Evolutionary conservation across 2,888 invertebrate species (phyloP).

Genomic region (Parelbella ahira): DNA sequence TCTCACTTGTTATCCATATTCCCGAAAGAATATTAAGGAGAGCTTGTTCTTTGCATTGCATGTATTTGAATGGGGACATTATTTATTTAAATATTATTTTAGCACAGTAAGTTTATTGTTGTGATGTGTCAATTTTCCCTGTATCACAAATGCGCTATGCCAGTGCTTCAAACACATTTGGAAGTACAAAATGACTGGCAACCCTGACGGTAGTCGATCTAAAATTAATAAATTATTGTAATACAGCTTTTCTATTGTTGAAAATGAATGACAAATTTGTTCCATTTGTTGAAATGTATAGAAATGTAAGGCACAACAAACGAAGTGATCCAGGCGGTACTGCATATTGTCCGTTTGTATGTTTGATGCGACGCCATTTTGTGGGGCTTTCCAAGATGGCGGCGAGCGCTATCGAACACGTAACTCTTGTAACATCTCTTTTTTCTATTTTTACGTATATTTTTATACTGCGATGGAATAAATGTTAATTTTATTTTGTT

Average conservation of each 20-base stretch:
- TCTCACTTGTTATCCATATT: neutral
- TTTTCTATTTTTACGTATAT: slow-evolving; percentile 77
- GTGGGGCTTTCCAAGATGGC: slow-evolving; percentile 27
- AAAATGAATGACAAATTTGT: slow-evolving; percentile 2
- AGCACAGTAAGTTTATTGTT: slow-evolving; percentile 1
- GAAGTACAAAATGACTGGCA: slow-evolving; percentile 22
- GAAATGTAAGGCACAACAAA: slow-evolving; percentile 7
- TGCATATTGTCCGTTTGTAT: slow-evolving; percentile 31
- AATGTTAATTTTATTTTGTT: slow-evolving; percentile 79
- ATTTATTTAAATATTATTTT: neutral
- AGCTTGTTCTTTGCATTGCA: too few species aligned
- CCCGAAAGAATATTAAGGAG: too few species aligned
- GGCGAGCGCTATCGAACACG: slow-evolving; percentile 39
- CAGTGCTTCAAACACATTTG: slow-evolving; percentile 1
- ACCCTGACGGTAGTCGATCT: too few species aligned
- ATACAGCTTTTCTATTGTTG: slow-evolving; percentile 15
- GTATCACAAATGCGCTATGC: neutral
- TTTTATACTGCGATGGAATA: slow-evolving; percentile 78
- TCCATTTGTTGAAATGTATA: slow-evolving; percentile 4
- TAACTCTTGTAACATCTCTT: slow-evolving; percentile 49
- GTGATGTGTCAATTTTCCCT: neutral
- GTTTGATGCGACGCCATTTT: slow-evolving; percentile 23
- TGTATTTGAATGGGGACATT: too few species aligned
- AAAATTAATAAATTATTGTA: too few species aligned
- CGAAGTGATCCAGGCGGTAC: slow-evolving; percentile 30